A percentile compares a stretch with the other conserved stretches of the same genome.
Conservation (phyloP, 2,113 vertebrate genomes). For the Fukomys damarensis region DNA sequence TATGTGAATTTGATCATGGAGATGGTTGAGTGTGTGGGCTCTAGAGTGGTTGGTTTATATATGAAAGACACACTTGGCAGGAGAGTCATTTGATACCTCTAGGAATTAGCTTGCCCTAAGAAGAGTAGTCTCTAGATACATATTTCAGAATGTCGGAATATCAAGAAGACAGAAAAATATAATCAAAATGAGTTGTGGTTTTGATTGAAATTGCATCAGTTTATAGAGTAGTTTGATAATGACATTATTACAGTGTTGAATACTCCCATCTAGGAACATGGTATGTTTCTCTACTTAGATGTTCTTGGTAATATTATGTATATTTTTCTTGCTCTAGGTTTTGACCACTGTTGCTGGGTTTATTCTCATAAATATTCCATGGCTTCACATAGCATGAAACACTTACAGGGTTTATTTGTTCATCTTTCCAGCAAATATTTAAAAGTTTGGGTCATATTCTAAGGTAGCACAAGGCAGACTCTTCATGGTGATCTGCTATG, state of each 20-base stretch:
- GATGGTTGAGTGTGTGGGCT: neutral
- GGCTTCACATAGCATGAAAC: neutral
- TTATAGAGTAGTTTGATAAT: neutral
- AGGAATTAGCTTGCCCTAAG: neutral
- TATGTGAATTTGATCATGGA: neutral
- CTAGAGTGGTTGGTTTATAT: neutral
- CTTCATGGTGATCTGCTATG: neutral
- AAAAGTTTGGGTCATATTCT: conserved; percentile 4
- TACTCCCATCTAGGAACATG: neutral
- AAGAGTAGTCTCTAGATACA: neutral
- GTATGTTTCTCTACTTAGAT: neutral
- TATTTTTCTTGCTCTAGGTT: conserved; percentile 1
- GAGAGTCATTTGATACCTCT: conserved; percentile 1
- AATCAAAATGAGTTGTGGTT: neutral
- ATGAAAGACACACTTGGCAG: neutral
- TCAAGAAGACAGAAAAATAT: neutral
- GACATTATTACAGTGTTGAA: neutral
- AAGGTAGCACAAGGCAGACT: neutral
- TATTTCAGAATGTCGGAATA: neutral
- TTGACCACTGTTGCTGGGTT: conserved; percentile 21
- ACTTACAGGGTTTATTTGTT: neutral
- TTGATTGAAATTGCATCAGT: neutral
- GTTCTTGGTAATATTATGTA: neutral
- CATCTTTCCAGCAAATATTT: neutral
- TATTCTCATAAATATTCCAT: conserved; percentile 3